Conservation (phyloP, 2,113 vertebrate genomes). For the Corythoichthys intestinalis region DNA sequence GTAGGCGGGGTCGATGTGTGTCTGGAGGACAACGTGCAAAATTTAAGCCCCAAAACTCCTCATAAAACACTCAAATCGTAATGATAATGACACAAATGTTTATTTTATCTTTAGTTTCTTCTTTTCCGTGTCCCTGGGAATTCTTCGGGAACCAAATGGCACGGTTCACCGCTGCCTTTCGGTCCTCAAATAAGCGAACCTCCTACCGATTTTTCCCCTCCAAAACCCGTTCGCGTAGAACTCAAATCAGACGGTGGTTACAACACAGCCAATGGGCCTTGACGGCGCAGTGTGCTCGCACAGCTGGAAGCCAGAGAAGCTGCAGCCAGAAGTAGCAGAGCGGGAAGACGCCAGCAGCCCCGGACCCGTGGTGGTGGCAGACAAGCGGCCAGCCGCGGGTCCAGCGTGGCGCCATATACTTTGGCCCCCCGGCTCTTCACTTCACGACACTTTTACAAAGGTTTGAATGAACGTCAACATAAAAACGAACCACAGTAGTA, state of each 20-base stretch:
- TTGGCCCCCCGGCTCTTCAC: conserved; percentile 4
- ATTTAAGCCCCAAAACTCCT: conserved; percentile 35
- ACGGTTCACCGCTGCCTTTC: conserved; percentile 25
- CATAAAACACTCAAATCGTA: background rate
- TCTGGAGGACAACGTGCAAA: conserved; percentile 49
- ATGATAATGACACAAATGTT: conserved; percentile 16
- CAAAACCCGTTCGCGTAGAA: background rate
- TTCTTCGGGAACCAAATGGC: conserved; percentile 41
- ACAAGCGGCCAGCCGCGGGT: conserved; percentile 39
- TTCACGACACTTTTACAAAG: background rate
- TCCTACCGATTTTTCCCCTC: conserved; percentile 1
- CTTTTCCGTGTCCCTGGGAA: conserved; percentile 54
- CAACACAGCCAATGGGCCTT: background rate
- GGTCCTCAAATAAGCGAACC: background rate
- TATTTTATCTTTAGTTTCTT: conserved; percentile 7
- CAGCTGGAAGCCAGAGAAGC: conserved; percentile 43
- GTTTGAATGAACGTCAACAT: background rate
- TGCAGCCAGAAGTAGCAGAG: conserved; percentile 2
- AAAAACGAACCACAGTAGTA: background rate
- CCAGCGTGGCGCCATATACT: conserved; percentile 52
- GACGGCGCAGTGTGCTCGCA: conserved; percentile 28
- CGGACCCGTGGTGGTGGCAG: conserved; percentile 28
- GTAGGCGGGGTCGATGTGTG: conserved; percentile 19
- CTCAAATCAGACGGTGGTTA: background rate
- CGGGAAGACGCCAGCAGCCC: conserved; percentile 4